Evolutionary conservation across 2,797 vertebrate genomes (phyloP).

Genomic region (Chlorospingus semifuscus): DNA sequence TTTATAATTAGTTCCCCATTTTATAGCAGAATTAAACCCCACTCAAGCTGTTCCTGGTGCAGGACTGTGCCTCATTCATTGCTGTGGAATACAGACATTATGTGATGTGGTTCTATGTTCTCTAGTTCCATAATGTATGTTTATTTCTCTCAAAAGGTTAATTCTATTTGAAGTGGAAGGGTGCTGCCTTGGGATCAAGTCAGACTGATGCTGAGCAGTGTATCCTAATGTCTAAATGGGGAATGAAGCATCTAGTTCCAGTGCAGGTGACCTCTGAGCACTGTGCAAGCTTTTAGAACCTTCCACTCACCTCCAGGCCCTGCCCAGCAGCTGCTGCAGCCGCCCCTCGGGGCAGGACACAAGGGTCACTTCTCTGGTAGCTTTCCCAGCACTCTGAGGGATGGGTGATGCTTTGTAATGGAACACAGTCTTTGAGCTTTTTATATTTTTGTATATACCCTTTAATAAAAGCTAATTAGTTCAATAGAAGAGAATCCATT

Average conservation of each 20-base stretch:
- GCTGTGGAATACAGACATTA: background rate
- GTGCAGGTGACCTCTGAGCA: conserved; percentile 21
- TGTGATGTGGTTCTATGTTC: background rate
- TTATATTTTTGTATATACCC: conserved; percentile 71
- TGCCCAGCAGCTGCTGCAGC: conserved; percentile 26
- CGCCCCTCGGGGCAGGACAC: background rate
- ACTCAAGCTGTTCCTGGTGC: background rate
- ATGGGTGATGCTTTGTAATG: conserved; percentile 19
- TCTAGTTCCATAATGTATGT: conserved; percentile 48
- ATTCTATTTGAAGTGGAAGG: conserved; percentile 64
- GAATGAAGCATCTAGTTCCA: conserved; percentile 48
- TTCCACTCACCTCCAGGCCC: background rate
- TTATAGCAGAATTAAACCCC: background rate
- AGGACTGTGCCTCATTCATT: background rate
- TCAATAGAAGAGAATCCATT: conserved; percentile 18
- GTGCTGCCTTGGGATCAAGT: conserved; percentile 60
- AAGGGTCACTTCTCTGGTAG: background rate
- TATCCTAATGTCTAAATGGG: conserved; percentile 60
- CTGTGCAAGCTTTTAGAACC: conserved; percentile 26
- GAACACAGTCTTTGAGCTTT: conserved; percentile 52
- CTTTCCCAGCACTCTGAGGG: background rate
- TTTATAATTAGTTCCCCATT: conserved; percentile 17
- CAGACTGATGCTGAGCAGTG: conserved; percentile 60
- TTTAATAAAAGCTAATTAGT: conserved; percentile 48
- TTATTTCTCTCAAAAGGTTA: conserved; percentile 61